Conservation (phyloP, 2,797 vertebrate genomes). For the Xenopus petersii region DNA sequence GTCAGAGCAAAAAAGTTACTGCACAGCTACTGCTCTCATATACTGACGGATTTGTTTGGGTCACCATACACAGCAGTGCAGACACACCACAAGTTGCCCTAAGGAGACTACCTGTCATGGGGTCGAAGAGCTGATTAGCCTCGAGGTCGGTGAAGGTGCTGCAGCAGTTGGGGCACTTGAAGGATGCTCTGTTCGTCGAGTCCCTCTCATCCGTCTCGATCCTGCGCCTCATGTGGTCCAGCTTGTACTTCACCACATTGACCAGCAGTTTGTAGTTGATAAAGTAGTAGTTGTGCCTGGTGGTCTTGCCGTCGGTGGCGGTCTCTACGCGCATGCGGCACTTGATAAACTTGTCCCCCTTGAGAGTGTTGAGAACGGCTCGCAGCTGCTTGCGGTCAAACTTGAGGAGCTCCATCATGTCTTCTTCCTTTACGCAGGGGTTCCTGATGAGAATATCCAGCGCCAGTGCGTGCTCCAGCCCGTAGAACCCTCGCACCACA, state of each 20-base stretch:
- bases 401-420: slow-evolving; percentile 96
- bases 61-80: too few species aligned
- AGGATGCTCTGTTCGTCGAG: slow-evolving; percentile 93
- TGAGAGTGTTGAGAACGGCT: slow-evolving; percentile 92
- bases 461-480: slow-evolving; percentile 89
- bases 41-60: too few species aligned
- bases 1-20: too few species aligned
- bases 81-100: too few species aligned
- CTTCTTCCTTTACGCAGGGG: slow-evolving; percentile 93
- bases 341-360: slow-evolving; percentile 96
- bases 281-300: slow-evolving; percentile 96
- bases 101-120: slow-evolving; percentile 78
- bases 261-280: slow-evolving; percentile 94
- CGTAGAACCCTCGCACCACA: slow-evolving; percentile 94
- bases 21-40: too few species aligned
- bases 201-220: slow-evolving; percentile 98
- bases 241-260: slow-evolving; percentile 96
- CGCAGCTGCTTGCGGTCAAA: slow-evolving; percentile 96
- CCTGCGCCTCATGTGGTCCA: slow-evolving; percentile 96
- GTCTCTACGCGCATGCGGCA: slow-evolving; percentile 97
- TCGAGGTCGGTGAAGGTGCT: slow-evolving; percentile 97
- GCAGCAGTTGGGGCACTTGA: slow-evolving; percentile 89
- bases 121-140: slow-evolving; percentile 95
- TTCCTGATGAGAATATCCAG: slow-evolving; percentile 96
- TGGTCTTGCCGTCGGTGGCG: slow-evolving; percentile 90